Evolutionary conservation across 2,888 invertebrate genomes (phyloP).

Genomic region (Heteropelma amictum): DNA sequence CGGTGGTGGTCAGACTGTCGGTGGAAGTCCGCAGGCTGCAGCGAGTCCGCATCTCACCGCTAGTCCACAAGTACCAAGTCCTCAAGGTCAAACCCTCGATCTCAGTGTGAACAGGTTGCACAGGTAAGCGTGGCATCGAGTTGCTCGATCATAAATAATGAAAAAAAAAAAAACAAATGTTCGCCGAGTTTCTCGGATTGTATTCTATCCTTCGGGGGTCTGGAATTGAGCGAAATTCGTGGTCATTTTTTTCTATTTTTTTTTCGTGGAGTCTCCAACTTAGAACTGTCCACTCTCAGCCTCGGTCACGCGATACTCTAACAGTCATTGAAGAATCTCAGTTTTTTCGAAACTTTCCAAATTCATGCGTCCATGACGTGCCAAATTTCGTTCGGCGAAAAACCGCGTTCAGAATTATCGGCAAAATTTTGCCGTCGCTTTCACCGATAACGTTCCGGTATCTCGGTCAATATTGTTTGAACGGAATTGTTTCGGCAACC

Average conservation of each 20-base stretch:
- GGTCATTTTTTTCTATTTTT: not conserved
- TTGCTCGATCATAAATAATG: not conserved
- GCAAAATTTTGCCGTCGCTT: too few species aligned
- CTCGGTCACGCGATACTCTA: too few species aligned
- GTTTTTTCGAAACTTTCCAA: too few species aligned
- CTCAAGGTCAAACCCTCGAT: constrained; percentile 93
- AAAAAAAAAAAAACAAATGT: constrained; percentile 6
- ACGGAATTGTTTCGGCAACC: too few species aligned
- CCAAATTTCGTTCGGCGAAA: too few species aligned
- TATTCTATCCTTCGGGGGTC: constrained; percentile 4
- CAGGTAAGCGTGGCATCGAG: constrained; percentile 81
- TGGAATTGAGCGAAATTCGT: not conserved
- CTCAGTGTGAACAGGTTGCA: constrained; percentile 92
- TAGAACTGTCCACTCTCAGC: too few species aligned
- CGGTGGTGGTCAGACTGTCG: constrained; percentile 84
- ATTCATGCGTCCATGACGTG: too few species aligned
- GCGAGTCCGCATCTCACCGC: constrained; percentile 91
- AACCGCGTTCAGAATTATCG: too few species aligned
- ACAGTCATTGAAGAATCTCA: too few species aligned
- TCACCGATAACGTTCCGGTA: too few species aligned
- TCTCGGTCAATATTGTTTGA: too few species aligned
- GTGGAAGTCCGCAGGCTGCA: constrained; percentile 91
- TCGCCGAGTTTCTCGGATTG: not conserved
- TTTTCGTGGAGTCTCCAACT: too few species aligned
- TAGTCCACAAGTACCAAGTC: constrained; percentile 94